These are phyloP conservation scores for Lemur catta DNA, from an alignment of 2,797 vertebrate species.

Conservation along the genomic window DNA sequence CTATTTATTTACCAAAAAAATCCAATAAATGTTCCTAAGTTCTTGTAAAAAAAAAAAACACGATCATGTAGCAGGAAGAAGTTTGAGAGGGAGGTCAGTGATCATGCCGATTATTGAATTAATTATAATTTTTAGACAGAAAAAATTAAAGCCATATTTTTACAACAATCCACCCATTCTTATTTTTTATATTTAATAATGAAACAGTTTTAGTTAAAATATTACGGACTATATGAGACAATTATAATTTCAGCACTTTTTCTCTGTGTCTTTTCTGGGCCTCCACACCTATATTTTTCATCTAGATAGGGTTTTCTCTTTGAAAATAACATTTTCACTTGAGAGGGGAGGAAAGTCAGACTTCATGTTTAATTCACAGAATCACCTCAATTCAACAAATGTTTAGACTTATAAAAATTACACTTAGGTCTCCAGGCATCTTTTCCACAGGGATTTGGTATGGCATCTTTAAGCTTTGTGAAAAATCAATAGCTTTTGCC, in stretches of 20 bases:
- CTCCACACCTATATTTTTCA: background rate
- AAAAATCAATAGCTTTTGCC: slow-evolving; percentile 51
- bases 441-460: slow-evolving; percentile 15
- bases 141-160: background rate
- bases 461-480: background rate
- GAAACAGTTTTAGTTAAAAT: background rate
- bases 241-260: background rate
- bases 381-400: slow-evolving; percentile 18
- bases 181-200: background rate
- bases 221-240: background rate
- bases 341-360: background rate
- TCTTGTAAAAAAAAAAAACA: too few species aligned
- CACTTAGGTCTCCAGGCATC: background rate
- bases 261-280: background rate
- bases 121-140: background rate
- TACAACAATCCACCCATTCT: background rate
- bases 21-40: too few species aligned
- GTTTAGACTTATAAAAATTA: slow-evolving; percentile 42
- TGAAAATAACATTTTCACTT: slow-evolving; percentile 32
- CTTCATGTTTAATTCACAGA: slow-evolving; percentile 45
- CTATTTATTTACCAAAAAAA: too few species aligned
- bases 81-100: background rate
- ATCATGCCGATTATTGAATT: background rate
- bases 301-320: background rate
- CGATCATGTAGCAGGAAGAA: background rate